These are phyloP conservation scores for Alligator sinensis DNA, from an alignment of 2,113 vertebrate genomes.

Conservation along the genomic window DNA sequence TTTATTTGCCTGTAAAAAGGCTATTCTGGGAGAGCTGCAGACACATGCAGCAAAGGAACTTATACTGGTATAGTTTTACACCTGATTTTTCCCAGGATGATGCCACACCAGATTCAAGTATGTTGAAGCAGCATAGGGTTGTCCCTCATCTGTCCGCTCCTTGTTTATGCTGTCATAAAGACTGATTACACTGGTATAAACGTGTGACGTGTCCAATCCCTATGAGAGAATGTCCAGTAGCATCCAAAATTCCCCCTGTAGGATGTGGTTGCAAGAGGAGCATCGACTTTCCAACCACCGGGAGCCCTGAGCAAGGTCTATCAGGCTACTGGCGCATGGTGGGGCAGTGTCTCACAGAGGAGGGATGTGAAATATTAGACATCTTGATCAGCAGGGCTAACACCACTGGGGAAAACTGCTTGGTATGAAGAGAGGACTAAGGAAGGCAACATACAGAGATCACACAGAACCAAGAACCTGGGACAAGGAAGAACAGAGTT, in stretches of 20 bases:
- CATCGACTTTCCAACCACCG: neutral
- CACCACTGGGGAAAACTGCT: neutral
- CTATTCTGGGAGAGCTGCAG: too few species aligned
- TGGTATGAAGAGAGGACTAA: neutral
- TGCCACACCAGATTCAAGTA: too few species aligned
- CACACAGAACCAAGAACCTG: neutral
- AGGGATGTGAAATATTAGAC: neutral
- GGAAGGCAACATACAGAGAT: neutral
- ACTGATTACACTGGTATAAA: too few species aligned
- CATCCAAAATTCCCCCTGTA: neutral
- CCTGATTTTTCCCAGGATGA: too few species aligned
- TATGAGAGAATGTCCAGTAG: conserved; percentile 35
- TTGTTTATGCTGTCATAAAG: too few species aligned
- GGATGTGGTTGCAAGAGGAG: neutral
- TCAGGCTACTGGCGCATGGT: neutral
- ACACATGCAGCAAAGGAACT: too few species aligned
- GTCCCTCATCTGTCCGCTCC: too few species aligned
- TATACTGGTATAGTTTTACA: too few species aligned
- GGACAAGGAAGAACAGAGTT: neutral
- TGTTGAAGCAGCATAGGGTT: fast-evolving
- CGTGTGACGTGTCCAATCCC: neutral
- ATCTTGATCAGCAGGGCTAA: neutral
- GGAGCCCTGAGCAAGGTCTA: neutral
- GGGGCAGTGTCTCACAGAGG: neutral
- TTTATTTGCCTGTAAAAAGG: too few species aligned